phyloP scores from a whole-genome alignment of 2,113 vertebrate genomes.

The Cynoglossus semilaevis region DNA sequence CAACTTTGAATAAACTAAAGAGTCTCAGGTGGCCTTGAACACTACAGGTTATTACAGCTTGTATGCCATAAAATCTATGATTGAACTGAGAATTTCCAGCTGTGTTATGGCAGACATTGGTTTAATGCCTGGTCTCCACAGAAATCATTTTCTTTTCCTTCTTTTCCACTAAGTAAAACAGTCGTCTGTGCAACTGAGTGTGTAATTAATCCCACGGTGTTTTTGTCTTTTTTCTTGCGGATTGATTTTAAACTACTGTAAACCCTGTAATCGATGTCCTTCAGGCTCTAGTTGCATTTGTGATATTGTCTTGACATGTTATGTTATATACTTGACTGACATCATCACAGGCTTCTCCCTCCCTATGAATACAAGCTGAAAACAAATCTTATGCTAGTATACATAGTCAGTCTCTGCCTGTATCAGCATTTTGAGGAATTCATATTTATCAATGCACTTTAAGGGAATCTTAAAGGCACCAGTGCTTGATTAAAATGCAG shows the following conservation, averaged over 20 bases:
- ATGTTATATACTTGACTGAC: not conserved
- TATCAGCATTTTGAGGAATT: no score
- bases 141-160: slow-evolving; percentile 1
- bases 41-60: slow-evolving; percentile 14
- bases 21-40: slow-evolving; percentile 15
- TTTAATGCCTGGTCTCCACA: slow-evolving; percentile 7
- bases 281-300: not conserved
- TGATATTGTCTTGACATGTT: slow-evolving; percentile 4
- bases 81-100: slow-evolving; percentile 8
- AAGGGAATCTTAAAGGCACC: not conserved
- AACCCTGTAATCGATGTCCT: not conserved
- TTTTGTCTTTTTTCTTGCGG: slow-evolving; percentile 1
- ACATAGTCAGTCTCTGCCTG: no score
- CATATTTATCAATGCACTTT: no score
- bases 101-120: slow-evolving; percentile 8
- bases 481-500: slow-evolving; percentile 30
- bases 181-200: slow-evolving; percentile 4
- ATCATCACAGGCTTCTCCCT: not conserved
- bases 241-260: slow-evolving; percentile 20
- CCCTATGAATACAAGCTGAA: no score
- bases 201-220: slow-evolving; percentile 14
- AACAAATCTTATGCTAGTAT: no score
- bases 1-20: no score
- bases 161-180: slow-evolving; percentile 3
- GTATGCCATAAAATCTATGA: slow-evolving; percentile 19